Evolutionary conservation across 2,888 invertebrate genomes (phyloP).

Genomic region (Pimpla rufipes): DNA sequence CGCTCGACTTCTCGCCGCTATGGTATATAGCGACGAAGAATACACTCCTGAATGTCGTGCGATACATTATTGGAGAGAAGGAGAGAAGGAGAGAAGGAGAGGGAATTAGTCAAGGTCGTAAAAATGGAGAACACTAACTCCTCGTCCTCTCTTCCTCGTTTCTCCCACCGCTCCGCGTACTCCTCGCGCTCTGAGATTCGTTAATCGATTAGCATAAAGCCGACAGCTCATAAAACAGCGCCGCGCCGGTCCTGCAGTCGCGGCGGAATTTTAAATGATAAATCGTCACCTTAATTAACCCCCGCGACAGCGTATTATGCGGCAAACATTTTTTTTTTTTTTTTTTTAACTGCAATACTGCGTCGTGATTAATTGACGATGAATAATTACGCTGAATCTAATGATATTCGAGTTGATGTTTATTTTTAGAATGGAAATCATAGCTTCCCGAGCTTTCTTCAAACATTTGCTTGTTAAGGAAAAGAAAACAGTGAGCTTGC

Average conservation of each 20-base stretch:
- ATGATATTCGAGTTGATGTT: background rate
- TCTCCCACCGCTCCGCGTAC: background rate
- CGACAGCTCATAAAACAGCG: constrained; percentile 9
- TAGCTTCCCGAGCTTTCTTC: too few species aligned
- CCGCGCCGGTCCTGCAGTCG: background rate
- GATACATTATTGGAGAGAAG: background rate
- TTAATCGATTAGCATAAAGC: constrained; percentile 29
- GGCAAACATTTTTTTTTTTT: background rate
- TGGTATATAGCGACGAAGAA: constrained; percentile 28
- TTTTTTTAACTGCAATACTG: background rate
- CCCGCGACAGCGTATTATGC: background rate
- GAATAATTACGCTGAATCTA: background rate
- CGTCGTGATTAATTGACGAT: background rate
- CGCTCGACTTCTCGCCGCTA: constrained; percentile 4
- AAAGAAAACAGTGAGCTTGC: too few species aligned
- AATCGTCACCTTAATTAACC: constrained; percentile 2
- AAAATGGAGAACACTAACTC: constrained; percentile 20
- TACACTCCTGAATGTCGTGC: constrained; percentile 33
- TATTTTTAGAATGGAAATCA: too few species aligned
- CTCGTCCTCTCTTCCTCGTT: constrained; percentile 1
- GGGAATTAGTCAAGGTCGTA: constrained; percentile 47
- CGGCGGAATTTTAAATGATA: background rate
- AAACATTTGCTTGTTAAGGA: too few species aligned
- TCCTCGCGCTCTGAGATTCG: constrained; percentile 12
- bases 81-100: constrained; percentile 22